phyloP scores from a whole-genome alignment of 2,888 invertebrate species.

The Drosophila lacicola region DNA sequence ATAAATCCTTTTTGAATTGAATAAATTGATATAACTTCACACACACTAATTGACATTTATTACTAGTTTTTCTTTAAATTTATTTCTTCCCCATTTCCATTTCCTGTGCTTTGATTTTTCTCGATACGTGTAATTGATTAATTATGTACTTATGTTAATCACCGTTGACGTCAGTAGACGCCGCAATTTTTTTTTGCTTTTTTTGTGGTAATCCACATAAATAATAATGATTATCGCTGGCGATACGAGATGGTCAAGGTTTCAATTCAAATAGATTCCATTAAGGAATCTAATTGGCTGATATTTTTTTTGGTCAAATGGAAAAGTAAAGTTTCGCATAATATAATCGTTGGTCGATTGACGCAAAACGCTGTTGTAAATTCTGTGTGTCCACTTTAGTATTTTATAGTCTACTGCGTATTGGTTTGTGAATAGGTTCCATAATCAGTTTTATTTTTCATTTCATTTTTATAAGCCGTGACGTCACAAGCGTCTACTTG shows the following conservation, averaged over 20 bases:
- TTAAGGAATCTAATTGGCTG: slow-evolving; percentile 24
- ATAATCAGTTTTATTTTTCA: slow-evolving; percentile 27
- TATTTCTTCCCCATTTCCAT: neutral
- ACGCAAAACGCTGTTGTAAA: slow-evolving; percentile 51
- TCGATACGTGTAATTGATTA: slow-evolving; percentile 25
- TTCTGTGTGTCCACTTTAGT: slow-evolving; percentile 29
- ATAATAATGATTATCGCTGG: slow-evolving; percentile 32
- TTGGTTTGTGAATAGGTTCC: slow-evolving; percentile 10
- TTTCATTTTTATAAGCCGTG: slow-evolving; percentile 7
- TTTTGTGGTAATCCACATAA: slow-evolving; percentile 23
- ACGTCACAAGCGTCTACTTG: slow-evolving; percentile 23
- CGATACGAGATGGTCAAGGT: slow-evolving; percentile 30
- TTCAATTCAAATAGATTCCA: slow-evolving; percentile 13
- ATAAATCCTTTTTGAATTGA: too few species aligned
- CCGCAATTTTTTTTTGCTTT: neutral
- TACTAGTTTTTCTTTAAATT: neutral
- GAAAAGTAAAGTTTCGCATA: slow-evolving; percentile 15
- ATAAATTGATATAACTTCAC: too few species aligned
- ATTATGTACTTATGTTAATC: slow-evolving; percentile 28
- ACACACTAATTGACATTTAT: too few species aligned
- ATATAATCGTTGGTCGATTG: slow-evolving; percentile 25
- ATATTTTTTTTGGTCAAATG: neutral
- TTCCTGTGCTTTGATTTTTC: neutral
- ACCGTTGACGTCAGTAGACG: slow-evolving; percentile 45
- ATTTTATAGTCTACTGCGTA: slow-evolving; percentile 30